A percentile compares a stretch with the other conserved stretches of the same genome.
These are phyloP conservation scores for Bagarius yarrelli DNA, from an alignment of 2,113 vertebrate genomes.

Conservation along the genomic window DNA sequence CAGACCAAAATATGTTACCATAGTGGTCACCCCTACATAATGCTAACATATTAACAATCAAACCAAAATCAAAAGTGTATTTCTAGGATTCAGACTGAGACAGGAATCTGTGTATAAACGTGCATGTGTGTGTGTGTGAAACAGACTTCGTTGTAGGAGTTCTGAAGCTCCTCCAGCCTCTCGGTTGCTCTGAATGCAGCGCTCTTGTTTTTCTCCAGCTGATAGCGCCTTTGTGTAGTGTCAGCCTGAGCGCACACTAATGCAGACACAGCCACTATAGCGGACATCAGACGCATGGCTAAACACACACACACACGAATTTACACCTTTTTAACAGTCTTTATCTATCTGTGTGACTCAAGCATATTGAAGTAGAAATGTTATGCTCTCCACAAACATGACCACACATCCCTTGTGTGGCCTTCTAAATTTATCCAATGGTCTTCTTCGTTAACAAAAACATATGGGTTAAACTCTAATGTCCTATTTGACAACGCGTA, in stretches of 20 bases:
- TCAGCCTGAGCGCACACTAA: constrained; percentile 61
- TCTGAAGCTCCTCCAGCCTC: constrained; percentile 67
- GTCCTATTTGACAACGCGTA: too few species aligned
- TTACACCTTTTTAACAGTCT: neutral
- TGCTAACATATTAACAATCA: neutral
- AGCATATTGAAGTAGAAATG: neutral
- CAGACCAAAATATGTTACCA: neutral
- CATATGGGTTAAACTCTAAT: too few species aligned
- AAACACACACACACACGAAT: constrained; percentile 22
- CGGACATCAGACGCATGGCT: constrained; percentile 76
- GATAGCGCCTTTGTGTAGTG: constrained; percentile 60
- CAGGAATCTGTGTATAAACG: neutral
- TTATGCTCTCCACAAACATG: neutral
- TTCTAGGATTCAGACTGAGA: too few species aligned
- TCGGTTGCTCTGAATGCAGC: constrained; percentile 52
- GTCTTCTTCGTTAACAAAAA: too few species aligned
- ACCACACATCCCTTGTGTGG: neutral
- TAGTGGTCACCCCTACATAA: neutral
- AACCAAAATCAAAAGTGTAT: neutral
- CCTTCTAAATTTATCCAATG: neutral
- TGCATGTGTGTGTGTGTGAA: neutral
- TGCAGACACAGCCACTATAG: constrained; percentile 67
- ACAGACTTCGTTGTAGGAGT: constrained; percentile 60
- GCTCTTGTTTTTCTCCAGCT: constrained; percentile 65
- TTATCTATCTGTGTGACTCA: neutral